phyloP scores from a whole-genome alignment of 2,113 vertebrate genomes.

The Scomber japonicus region DNA sequence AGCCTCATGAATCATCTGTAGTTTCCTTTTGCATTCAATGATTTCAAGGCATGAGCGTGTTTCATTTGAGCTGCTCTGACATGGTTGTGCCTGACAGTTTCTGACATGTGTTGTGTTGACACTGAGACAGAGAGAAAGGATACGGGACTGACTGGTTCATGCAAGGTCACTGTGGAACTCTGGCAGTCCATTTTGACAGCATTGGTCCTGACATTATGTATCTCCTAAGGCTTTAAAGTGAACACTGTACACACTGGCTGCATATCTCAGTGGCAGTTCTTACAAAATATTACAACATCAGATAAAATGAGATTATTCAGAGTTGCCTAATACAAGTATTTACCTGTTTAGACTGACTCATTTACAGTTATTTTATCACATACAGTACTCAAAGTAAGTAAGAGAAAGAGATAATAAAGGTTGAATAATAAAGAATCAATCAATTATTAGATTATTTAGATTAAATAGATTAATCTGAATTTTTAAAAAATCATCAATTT shows the following conservation, averaged over 20 bases:
- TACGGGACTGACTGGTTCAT: conserved; percentile 38
- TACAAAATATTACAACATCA: neutral
- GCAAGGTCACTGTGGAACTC: conserved; percentile 54
- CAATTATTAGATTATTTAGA: too few relatives aligned
- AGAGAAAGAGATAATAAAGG: too few relatives aligned
- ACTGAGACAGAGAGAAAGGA: conserved; percentile 43
- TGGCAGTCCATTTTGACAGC: conserved; percentile 55
- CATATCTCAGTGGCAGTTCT: neutral
- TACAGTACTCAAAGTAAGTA: too few relatives aligned
- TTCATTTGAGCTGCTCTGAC: conserved; percentile 27
- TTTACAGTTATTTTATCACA: too few relatives aligned
- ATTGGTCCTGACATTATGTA: conserved; percentile 29
- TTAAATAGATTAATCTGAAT: too few relatives aligned
- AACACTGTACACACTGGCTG: conserved; percentile 13
- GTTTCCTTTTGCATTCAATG: conserved; percentile 11
- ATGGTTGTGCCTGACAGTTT: conserved; percentile 37
- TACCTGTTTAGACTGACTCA: too few relatives aligned
- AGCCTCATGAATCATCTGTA: neutral
- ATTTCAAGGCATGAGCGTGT: conserved; percentile 19
- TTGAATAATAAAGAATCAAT: too few relatives aligned
- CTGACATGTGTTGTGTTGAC: conserved; percentile 59
- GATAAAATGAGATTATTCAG: neutral
- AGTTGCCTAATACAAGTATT: neutral
- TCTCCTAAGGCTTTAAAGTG: conserved; percentile 38
- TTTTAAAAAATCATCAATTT: too few relatives aligned